Evolutionary conservation across 2,888 invertebrate genomes (phyloP).

Genomic region (Amphipyra berbera): DNA sequence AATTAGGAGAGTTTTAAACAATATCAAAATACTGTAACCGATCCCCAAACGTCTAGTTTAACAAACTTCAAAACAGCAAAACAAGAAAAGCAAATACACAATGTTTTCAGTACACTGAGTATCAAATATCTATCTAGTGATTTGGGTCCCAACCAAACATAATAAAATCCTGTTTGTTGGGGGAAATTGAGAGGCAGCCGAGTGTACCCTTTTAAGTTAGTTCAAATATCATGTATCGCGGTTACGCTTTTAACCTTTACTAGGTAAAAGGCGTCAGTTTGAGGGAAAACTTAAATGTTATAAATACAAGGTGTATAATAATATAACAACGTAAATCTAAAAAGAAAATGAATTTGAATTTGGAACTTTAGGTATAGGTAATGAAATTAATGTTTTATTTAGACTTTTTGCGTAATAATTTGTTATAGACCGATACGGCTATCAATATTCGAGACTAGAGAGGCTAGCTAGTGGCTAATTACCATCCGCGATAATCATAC

Average conservation of each 20-base stretch:
- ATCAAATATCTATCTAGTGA: slow-evolving; percentile 29
- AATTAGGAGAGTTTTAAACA: slow-evolving; percentile 2
- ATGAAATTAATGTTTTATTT: too few species aligned
- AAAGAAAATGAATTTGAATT: too few species aligned
- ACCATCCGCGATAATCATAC: too few species aligned
- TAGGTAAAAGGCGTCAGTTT: slow-evolving; percentile 20
- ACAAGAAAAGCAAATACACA: slow-evolving; percentile 26
- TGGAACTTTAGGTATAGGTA: too few species aligned
- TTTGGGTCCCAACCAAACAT: slow-evolving; percentile 47
- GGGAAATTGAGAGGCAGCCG: slow-evolving; percentile 53
- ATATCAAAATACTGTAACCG: slow-evolving; percentile 5
- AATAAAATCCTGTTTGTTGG: slow-evolving; percentile 51
- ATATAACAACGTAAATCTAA: neutral
- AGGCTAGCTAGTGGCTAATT: too few species aligned
- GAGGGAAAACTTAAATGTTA: slow-evolving; percentile 10
- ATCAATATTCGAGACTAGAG: too few species aligned
- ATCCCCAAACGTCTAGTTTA: slow-evolving; percentile 14
- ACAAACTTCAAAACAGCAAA: slow-evolving; percentile 17
- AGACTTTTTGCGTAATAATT: too few species aligned
- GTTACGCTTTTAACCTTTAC: slow-evolving; percentile 50
- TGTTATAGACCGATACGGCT: too few species aligned
- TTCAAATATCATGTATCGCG: slow-evolving; percentile 60
- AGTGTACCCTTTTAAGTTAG: slow-evolving; percentile 55
- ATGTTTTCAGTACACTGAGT: slow-evolving; percentile 18
- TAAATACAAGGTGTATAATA: neutral